Base-by-base conservation (phyloP, 2,888 invertebrate species). In the Trichopoda pennipes region DNA sequence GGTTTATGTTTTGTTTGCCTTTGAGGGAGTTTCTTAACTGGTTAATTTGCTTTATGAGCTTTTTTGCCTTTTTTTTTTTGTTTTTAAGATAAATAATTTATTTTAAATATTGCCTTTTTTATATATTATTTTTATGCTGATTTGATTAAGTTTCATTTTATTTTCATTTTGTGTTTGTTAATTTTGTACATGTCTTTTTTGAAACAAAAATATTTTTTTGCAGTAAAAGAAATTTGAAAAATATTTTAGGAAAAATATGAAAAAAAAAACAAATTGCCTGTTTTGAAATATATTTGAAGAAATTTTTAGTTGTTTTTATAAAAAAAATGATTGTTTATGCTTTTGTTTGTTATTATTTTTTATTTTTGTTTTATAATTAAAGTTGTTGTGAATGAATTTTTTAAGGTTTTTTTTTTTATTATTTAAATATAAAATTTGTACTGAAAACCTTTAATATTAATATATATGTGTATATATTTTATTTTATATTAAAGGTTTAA, bases 351-450 rank as follows among this genome's bases (percentile, higher is more conserved):
- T 47, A n/a, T 61, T 7, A 28, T 64, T 69, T 68, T 23, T 49
- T 44, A 42, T 49, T 55, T 55, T 68, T 32, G 32, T 38, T 38
- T 38, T 38, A 12, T 72, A 64, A 49, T 66, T 73, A 28, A 72
- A 51, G 68, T 68, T 74, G 38, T 61, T 74, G 53, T 79, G 70
- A 72, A 47, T 76, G 58, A 35, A 47, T 44, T 74, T 68, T 60
- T 76, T 77, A 60, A 64, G 56, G 55, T 61, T 77, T 77, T 68
- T 77, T 77, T 35, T 32, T 69, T 74, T 68, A 49, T 73, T 78
- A 66, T 78, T 82, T 82, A 66, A 82, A 82, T 82, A 82, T 82
- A 82, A 82, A 82, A 82, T 82, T 82, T 82, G 82, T 82, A 82
- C 82, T 82, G 82, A 82, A 82, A 82, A 82, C 82, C 82, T 82